Percentiles rank a stretch among this genome's conserved stretches.
These are phyloP conservation scores for Paedocypris micromegethes DNA, from an alignment of 2,797 vertebrate genomes.

Conservation along the genomic window DNA sequence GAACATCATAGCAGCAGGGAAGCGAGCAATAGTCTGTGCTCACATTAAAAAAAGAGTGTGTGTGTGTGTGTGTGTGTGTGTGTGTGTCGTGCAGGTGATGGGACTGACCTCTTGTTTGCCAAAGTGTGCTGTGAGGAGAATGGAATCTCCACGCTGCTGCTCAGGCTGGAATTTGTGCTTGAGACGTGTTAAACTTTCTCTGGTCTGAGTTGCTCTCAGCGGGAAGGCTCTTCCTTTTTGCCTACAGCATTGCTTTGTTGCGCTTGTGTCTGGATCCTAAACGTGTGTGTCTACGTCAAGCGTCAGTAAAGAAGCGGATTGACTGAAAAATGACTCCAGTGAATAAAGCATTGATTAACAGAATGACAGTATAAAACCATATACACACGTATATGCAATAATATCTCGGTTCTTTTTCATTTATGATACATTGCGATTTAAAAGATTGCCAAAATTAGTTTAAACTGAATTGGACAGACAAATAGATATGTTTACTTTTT, in stretches of 20 bases:
- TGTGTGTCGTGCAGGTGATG: slow-evolving; percentile 52
- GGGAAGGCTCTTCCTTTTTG: slow-evolving; percentile 61
- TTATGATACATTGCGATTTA: too few relatives aligned
- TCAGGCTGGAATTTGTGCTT: slow-evolving; percentile 76
- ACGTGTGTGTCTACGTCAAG: slow-evolving; percentile 39
- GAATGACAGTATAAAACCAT: too few relatives aligned
- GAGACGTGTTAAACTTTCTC: slow-evolving; percentile 74
- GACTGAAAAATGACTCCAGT: slow-evolving; percentile 61
- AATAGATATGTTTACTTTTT: too few relatives aligned
- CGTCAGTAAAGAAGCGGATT: slow-evolving; percentile 49
- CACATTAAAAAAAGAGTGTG: slow-evolving; percentile 46
- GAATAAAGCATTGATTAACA: slow-evolving; percentile 37
- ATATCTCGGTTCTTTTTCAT: too few relatives aligned
- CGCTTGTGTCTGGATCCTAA: slow-evolving; percentile 52
- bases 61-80: slow-evolving; percentile 22
- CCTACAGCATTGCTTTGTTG: slow-evolving; percentile 65
- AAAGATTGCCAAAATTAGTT: too few relatives aligned
- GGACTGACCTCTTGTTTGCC: slow-evolving; percentile 68
- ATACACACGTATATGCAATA: too few relatives aligned
- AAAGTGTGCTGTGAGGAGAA: slow-evolving; percentile 61
- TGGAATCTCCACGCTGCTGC: slow-evolving; percentile 72
- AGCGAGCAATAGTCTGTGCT: slow-evolving; percentile 39
- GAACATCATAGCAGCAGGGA: slow-evolving; percentile 50
- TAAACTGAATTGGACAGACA: too few relatives aligned
- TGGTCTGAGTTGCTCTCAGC: slow-evolving; percentile 76